Conservation (phyloP, 2,888 invertebrate genomes). For the Watsonalla cultraria region DNA sequence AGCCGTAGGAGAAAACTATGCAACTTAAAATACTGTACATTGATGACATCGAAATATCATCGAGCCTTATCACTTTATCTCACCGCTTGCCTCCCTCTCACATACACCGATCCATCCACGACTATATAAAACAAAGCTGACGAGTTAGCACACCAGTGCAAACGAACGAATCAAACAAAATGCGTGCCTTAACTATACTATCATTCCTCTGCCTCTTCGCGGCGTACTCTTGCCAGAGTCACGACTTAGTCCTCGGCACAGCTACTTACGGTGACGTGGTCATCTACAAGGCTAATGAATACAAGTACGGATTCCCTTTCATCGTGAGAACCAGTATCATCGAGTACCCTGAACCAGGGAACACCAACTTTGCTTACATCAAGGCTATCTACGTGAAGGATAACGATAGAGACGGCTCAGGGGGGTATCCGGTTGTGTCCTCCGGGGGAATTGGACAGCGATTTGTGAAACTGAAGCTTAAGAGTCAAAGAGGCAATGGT, state of each 20-base stretch:
- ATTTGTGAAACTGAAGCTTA: constrained; percentile 62
- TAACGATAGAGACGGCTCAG: constrained; percentile 48
- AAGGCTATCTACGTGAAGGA: constrained; percentile 59
- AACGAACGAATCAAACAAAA: constrained; percentile 58
- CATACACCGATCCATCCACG: constrained; percentile 35
- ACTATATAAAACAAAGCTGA: constrained; percentile 53
- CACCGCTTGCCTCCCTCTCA: constrained; percentile 27
- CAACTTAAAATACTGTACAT: too few species aligned
- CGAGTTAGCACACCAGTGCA: constrained; percentile 52
- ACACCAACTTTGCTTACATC: constrained; percentile 54
- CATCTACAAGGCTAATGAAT: constrained; percentile 49
- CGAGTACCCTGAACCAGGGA: constrained; percentile 57
- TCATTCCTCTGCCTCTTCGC: constrained; percentile 42
- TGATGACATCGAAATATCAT: too few species aligned
- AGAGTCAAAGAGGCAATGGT: constrained; percentile 57
- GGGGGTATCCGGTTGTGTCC: constrained; percentile 56
- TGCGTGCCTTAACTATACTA: constrained; percentile 42
- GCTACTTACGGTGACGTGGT: constrained; percentile 57
- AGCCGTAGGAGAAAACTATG: too few species aligned
- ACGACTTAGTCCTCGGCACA: constrained; percentile 53
- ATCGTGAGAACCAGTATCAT: constrained; percentile 48
- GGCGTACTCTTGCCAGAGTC: constrained; percentile 47
- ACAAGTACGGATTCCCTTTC: constrained; percentile 63
- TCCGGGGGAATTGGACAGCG: constrained; percentile 65
- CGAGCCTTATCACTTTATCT: constrained; percentile 2